Percentiles rank a stretch among this genome's conserved stretches.
Evolutionary conservation across 2,797 vertebrate genomes (phyloP).

Genomic region (Pangasius macronema): DNA sequence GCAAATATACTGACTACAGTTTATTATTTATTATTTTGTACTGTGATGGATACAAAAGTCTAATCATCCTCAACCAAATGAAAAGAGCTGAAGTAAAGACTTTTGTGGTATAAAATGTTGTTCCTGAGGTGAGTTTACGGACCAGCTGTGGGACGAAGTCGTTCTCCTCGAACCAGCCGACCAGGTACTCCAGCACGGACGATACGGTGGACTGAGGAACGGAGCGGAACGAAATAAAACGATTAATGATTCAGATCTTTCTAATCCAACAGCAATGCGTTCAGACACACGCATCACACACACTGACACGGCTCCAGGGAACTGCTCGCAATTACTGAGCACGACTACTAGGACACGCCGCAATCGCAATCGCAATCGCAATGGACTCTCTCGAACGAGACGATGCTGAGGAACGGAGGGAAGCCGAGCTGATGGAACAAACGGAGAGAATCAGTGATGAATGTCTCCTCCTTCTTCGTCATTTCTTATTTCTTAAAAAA

Average conservation of each 20-base stretch:
- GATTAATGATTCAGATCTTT: neutral
- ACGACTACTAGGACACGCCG: too few relatives aligned
- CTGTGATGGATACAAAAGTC: neutral
- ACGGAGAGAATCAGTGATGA: neutral
- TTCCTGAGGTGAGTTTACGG: neutral
- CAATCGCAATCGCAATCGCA: too few relatives aligned
- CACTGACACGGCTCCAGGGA: neutral
- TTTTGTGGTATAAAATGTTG: neutral
- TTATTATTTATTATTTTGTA: too few relatives aligned
- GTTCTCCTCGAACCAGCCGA: constrained; percentile 88
- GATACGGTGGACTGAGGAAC: constrained; percentile 82
- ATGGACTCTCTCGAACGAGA: too few relatives aligned
- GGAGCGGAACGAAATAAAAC: neutral
- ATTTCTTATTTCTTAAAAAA: neutral
- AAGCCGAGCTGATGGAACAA: constrained; percentile 83
- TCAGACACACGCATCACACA: neutral
- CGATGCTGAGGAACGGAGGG: constrained; percentile 92
- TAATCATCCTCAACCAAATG: neutral
- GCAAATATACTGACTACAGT: neutral
- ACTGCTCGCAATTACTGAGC: too few relatives aligned
- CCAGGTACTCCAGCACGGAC: constrained; percentile 87
- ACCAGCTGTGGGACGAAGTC: constrained; percentile 81
- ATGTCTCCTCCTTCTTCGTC: neutral
- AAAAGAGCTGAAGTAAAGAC: neutral
- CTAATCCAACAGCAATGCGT: neutral